Conservation (phyloP, 2,113 vertebrate genomes). For the Sylvia atricapilla region DNA sequence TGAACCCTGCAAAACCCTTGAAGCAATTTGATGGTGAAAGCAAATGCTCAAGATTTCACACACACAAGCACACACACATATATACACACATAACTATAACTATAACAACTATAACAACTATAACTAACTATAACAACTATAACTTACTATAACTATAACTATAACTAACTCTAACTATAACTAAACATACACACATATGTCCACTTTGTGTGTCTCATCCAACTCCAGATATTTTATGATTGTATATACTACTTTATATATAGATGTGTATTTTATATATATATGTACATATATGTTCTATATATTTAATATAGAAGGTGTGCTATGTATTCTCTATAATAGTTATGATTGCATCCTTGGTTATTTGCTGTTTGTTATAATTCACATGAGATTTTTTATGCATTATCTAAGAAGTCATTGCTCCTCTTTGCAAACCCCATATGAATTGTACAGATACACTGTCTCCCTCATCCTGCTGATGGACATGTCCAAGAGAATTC, state of each 20-base stretch:
- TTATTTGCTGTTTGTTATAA: background rate
- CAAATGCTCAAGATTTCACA: background rate
- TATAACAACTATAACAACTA: background rate
- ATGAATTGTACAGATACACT: background rate
- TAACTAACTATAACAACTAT: background rate
- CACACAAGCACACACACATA: background rate
- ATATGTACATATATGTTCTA: no score
- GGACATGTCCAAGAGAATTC: background rate
- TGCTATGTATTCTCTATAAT: background rate
- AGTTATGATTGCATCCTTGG: background rate
- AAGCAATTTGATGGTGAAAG: background rate
- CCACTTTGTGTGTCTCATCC: background rate
- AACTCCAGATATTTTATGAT: background rate
- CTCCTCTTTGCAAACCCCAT: background rate
- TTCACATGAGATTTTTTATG: background rate
- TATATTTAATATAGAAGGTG: background rate
- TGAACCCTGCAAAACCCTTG: background rate
- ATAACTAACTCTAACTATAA: background rate
- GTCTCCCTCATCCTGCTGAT: background rate
- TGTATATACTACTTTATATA: background rate
- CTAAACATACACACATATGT: rapidly evolving
- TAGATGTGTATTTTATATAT: background rate
- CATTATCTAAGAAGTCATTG: background rate
- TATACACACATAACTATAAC: background rate
- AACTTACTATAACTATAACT: background rate